Evolutionary conservation across 2,888 invertebrate species (phyloP), one percentile per base, ranked within the genome.

Genomic region (Onchidella celtica): DNA sequence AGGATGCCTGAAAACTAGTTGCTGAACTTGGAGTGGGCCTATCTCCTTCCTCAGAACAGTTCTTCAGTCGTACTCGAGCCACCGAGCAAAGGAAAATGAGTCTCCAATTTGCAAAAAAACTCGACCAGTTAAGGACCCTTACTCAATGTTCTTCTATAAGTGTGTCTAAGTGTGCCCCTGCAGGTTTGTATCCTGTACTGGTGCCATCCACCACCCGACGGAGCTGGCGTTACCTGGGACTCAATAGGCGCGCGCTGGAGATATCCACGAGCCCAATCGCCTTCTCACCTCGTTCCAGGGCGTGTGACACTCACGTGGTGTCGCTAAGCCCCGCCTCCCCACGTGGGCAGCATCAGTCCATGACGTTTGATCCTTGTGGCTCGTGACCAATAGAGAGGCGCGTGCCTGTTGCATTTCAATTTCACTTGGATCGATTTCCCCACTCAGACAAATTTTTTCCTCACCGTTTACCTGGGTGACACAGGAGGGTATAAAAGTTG

Each of bases 401-500:
- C 85, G 82, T 85, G 85, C 80, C 83, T 85, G 83, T 72, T 78
- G 85, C 83, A 65, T 81, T 69, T 82, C 73, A 65, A 66, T 73
- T 76, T 81, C 70, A 81, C 72, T 72, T 70, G 69, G 29, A 66
- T 66, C 78, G 59, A 40, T 66, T 40, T 38, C 38, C 6, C n/a
- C 27, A 27, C 66, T 17, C 29, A 17, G 73, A 29, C 38, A 68
- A 63, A 36, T 55, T 59, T 69, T 76, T 76, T 47, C 32, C 63
- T 63, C n/a, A 29, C 47, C 63, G 72, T 79, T 63, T 76, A 77
- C 72, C 78, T 77, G 70, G 40, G 34, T 68, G 81, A 38, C 32
- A 59, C 61, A 21, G 55, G 47, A 36, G 38, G 75, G 69, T 75
- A 75, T 75, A 81, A 81, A 75, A 69, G 68, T 57, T 57, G 55